phyloP scores from a whole-genome alignment of 1,140 invertebrate species.

The Sitophilus oryzae region DNA sequence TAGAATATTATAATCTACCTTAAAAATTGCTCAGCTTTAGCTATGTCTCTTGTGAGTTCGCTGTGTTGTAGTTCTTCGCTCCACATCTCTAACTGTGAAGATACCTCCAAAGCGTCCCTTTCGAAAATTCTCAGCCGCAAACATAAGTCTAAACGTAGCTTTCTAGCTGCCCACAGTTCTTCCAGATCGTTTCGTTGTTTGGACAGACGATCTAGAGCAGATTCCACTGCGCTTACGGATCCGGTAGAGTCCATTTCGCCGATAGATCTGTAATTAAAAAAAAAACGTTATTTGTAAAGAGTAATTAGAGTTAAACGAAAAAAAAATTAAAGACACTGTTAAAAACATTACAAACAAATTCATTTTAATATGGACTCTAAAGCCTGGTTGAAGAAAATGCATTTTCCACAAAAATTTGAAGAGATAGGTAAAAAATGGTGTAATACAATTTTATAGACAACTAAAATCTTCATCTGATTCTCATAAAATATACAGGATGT shows the following conservation, averaged over 20 bases:
- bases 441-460: no score
- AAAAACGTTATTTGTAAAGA: no score
- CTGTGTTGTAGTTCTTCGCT: slow-evolving; percentile 82
- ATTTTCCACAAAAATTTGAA: no score
- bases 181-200: slow-evolving; percentile 84
- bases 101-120: slow-evolving; percentile 89
- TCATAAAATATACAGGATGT: no score
- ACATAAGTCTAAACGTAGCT: slow-evolving; percentile 84
- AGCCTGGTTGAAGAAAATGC: no score
- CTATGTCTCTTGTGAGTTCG: slow-evolving; percentile 70
- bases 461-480: no score
- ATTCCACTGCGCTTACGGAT: slow-evolving; percentile 76
- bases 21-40: slow-evolving; percentile 80
- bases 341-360: no score
- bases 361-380: no score
- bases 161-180: slow-evolving; percentile 85
- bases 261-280: slow-evolving; percentile 49
- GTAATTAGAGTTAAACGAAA: slow-evolving; percentile 10
- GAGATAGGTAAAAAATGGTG: no score
- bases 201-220: slow-evolving; percentile 77
- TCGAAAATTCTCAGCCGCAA: slow-evolving; percentile 89
- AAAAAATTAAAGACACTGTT: slow-evolving; percentile 5
- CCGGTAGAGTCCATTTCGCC: slow-evolving; percentile 60
- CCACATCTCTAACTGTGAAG: slow-evolving; percentile 89
- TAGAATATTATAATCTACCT: no score